Evolutionary conservation across 2,797 vertebrate species (phyloP), one percentile per base, ranked within the genome.

Genomic region (Aldrovandia affinis): DNA sequence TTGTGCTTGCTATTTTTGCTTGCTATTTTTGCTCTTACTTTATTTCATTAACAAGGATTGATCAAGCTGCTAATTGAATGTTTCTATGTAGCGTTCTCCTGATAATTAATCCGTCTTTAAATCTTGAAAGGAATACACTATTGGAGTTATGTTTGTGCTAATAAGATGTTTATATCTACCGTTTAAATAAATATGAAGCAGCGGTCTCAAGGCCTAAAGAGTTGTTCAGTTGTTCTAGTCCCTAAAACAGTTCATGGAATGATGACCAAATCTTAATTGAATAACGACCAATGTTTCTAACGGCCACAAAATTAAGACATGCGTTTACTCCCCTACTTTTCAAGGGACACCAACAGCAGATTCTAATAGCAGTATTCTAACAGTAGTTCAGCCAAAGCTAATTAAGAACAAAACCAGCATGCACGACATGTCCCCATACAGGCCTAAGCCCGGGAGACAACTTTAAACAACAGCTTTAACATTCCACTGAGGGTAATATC

Each of bases 71-170:
- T 77, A 39, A 73, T 20, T 73, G 33, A 20, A n/a, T 25, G 42
- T 22, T 77, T 77, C 20, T 77, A 44, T n/a, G 2, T 25, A n/a
- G 39, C 39, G 33, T 39, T 77, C 20, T 77, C 42, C 47, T 47
- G 22, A 47, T 8, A 77, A 77, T 77, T 47, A 77, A 77, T 77
- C 15, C 12, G 73, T 77, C 73, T 73, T 44, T 10, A 77, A 44
- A 8, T 44, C 39, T 20, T 10, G 42, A 77, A 77, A 44, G 20
- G 10, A 77, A 73, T 73, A 39, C 20, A 42, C 36, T 42, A 15
- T 42, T 42, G 68, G 68, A 42, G 68, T 15, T 73, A 39, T 39
- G 36, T 73, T 70, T 70, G 68, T 73, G 36, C 15, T 73, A 73
- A 73, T 39, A 39, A 73, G 10, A 15, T 36, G 33, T 47, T 77